Base-by-base conservation (phyloP, 2,797 vertebrate species). In the Tympanoctomys barrerae region DNA sequence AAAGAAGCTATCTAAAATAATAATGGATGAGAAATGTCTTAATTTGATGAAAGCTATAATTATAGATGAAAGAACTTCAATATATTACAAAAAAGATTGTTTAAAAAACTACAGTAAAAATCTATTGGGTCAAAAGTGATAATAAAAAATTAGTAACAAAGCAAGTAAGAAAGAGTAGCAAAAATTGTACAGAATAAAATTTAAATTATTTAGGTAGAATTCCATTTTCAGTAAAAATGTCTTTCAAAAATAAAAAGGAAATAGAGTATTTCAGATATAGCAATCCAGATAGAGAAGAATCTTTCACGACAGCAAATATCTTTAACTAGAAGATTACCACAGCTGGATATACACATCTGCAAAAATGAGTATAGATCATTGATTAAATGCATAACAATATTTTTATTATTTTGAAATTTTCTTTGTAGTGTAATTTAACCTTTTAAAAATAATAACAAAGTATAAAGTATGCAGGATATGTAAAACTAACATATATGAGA, bases 231-330 rank as follows among this genome's bases (percentile, higher is more conserved):
- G 19, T 21, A 87, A 85, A 95, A 93, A n/a, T 28, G 42, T 1
- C 2, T 22, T 84, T 87, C 1, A 90, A 93, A 93, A 88, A 80
- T 46, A 88, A 79, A 87, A 18, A 68, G 88, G 64, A 87, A 83
- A 79, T 84, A 79, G 59, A 52, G 7, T 42, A 54, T 42, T 87
- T 87, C 5, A 66, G 84, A 87, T 9, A 59, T 46, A 57, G 18
- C 62, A 42, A 91, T 68, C 79, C 0, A 91, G 79, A 36, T 90
- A 28, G 19, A 83, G 22, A 59, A 89, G 24, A 89, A 75, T 21
- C 16, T 16, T 78, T 1, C 1, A 61, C 14, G 70, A 33, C 14
- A 68, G 49, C 28, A 88, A 88, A 71, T n/a, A 28, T 80, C 11
- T 81, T 91, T n/a, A 28, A 21, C 39, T 75, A 95, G 57, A 68